These are phyloP conservation scores for Pycnomerus fuliginosus DNA, from an alignment of 2,888 invertebrate genomes.

Conservation along the genomic window DNA sequence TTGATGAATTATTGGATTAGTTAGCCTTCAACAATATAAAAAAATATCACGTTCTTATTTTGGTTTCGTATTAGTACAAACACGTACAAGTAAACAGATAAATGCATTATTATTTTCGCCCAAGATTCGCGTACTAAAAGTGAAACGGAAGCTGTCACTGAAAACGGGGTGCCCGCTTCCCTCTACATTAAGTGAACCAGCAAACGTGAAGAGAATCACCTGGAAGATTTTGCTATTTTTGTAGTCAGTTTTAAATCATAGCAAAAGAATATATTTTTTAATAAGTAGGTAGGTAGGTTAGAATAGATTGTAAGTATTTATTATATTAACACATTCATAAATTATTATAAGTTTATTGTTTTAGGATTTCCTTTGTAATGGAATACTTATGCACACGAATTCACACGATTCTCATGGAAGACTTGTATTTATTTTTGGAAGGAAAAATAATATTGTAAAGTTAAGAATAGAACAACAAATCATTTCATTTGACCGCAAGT, in stretches of 20 bases:
- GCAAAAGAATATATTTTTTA: slow-evolving; percentile 6
- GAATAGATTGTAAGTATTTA: not conserved
- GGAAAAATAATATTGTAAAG: slow-evolving; percentile 15
- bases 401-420: slow-evolving; percentile 39
- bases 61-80: too few species aligned
- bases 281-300: not conserved
- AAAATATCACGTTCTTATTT: too few species aligned
- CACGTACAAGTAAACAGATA: not conserved
- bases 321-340: not conserved
- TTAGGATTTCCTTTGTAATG: slow-evolving; percentile 25
- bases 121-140: not conserved
- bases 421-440: slow-evolving; percentile 36
- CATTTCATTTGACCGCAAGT: slow-evolving; percentile 19
- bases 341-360: slow-evolving; percentile 16
- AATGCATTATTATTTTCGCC: not conserved
- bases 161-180: slow-evolving; percentile 2
- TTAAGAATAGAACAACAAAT: slow-evolving; percentile 26
- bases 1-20: slow-evolving; percentile 20
- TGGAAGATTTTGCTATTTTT: slow-evolving; percentile 15
- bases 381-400: slow-evolving; percentile 19
- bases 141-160: slow-evolving; percentile 21
- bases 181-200: slow-evolving; percentile 1
- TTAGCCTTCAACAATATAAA: too few species aligned
- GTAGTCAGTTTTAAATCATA: slow-evolving; percentile 7
- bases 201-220: slow-evolving; percentile 14